phyloP scores from a whole-genome alignment of 92 coral and sea anemone genomes.

The Porites cylindrica region DNA sequence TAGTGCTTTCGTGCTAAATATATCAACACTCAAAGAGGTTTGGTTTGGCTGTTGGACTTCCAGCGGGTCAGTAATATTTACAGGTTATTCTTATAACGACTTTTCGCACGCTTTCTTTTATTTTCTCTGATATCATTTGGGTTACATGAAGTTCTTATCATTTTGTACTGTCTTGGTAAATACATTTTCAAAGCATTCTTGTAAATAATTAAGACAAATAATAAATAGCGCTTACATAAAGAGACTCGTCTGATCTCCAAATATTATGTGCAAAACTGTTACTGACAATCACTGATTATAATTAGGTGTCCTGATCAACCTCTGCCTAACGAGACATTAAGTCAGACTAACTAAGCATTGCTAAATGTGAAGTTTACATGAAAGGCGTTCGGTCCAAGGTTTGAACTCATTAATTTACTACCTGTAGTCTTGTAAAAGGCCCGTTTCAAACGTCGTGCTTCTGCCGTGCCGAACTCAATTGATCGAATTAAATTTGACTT shows the following conservation, averaged over 20 bases:
- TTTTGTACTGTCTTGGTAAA: not conserved
- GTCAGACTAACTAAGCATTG: not conserved
- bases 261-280: not conserved
- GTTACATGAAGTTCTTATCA: not conserved
- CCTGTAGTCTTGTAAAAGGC: no score
- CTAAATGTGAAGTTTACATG: no score
- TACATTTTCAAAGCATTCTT: slow-evolving; percentile 12
- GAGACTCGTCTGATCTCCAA: slow-evolving; percentile 1
- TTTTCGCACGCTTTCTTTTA: not conserved
- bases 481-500: no score
- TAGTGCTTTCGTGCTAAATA: no score
- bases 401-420: no score
- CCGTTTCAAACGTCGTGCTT: no score
- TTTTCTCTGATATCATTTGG: not conserved
- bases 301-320: not conserved
- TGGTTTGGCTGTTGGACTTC: not conserved
- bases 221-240: slow-evolving; percentile 31
- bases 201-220: slow-evolving; percentile 40
- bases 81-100: no score
- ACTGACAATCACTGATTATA: not conserved
- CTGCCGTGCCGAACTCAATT: no score
- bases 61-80: no score
- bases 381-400: no score
- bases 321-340: not conserved
- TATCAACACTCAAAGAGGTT: not conserved